phyloP scores from a whole-genome alignment of 2,888 invertebrate species.

The Entomobrya proxima region DNA sequence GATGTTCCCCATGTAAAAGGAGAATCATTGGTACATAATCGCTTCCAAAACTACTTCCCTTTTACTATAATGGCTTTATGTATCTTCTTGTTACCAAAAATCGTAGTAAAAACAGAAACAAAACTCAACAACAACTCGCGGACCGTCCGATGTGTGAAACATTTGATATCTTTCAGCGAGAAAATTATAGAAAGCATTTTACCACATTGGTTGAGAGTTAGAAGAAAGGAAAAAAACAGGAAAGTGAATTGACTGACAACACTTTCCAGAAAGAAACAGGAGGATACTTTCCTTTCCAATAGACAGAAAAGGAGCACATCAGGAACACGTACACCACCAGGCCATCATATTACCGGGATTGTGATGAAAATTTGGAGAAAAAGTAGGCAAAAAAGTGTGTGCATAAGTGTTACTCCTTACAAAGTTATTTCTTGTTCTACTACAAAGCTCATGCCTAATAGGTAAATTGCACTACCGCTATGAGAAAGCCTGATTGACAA shows the following conservation, averaged over 20 bases:
- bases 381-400: too few species aligned
- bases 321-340: not conserved
- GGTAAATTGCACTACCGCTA: too few species aligned
- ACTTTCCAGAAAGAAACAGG: not conserved
- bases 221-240: conserved; percentile 5
- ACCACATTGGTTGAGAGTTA: conserved; percentile 63
- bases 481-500: too few species aligned
- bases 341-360: too few species aligned
- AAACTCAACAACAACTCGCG: too few species aligned
- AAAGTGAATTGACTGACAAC: conserved; percentile 56
- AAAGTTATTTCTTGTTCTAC: too few species aligned
- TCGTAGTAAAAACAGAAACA: too few species aligned
- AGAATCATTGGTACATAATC: not conserved
- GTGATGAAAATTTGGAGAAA: too few species aligned
- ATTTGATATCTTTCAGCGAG: conserved; percentile 71
- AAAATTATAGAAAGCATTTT: conserved; percentile 73
- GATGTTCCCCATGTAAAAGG: not conserved
- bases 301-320: not conserved
- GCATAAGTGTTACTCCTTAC: too few species aligned
- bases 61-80: not conserved
- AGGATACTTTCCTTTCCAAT: not conserved
- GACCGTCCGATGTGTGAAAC: conserved; percentile 51
- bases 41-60: not conserved
- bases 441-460: too few species aligned
- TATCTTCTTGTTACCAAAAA: not conserved